Evolutionary conservation across 2,888 invertebrate genomes (phyloP).

Genomic region (Philereme transversata): DNA sequence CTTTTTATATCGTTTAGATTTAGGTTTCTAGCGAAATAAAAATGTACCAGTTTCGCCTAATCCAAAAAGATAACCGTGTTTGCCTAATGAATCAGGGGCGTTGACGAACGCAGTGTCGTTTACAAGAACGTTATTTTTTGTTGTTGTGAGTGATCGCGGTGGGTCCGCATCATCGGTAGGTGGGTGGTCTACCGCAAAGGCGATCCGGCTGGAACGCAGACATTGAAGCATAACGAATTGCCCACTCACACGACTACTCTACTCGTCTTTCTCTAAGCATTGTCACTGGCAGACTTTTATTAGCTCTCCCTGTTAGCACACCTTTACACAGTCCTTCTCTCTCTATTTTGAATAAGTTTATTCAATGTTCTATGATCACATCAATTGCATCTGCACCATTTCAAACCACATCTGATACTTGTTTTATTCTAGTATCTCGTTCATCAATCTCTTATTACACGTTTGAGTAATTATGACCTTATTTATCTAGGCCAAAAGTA

Average conservation of each 20-base stretch:
- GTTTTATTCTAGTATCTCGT: conserved; percentile 27
- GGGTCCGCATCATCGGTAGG: conserved; percentile 43
- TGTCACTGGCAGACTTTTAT: conserved; percentile 13
- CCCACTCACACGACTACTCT: conserved; percentile 36
- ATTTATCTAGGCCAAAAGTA: conserved; percentile 56
- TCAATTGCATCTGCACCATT: conserved; percentile 10
- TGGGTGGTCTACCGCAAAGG: conserved; percentile 65
- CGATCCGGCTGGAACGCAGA: conserved; percentile 43
- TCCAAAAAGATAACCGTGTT: conserved; percentile 38
- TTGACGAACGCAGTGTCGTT: conserved; percentile 51
- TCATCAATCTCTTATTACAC: conserved; percentile 34
- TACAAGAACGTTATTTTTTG: conserved; percentile 53
- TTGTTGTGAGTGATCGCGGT: conserved; percentile 53
- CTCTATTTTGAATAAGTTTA: conserved; percentile 12
- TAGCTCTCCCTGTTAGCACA: conserved; percentile 6
- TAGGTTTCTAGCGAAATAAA: conserved; percentile 29
- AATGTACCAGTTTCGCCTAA: conserved; percentile 27
- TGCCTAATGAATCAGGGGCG: conserved; percentile 45
- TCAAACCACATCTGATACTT: conserved; percentile 19
- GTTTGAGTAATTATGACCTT: conserved; percentile 44
- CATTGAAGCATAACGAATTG: conserved; percentile 45
- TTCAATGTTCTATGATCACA: conserved; percentile 24
- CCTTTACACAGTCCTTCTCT: conserved; percentile 9
- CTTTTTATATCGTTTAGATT: conserved; percentile 14
- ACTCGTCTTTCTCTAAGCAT: conserved; percentile 38